Evolutionary conservation across 2,113 vertebrate species (phyloP).

Genomic region (Callocephalon fimbriatum): DNA sequence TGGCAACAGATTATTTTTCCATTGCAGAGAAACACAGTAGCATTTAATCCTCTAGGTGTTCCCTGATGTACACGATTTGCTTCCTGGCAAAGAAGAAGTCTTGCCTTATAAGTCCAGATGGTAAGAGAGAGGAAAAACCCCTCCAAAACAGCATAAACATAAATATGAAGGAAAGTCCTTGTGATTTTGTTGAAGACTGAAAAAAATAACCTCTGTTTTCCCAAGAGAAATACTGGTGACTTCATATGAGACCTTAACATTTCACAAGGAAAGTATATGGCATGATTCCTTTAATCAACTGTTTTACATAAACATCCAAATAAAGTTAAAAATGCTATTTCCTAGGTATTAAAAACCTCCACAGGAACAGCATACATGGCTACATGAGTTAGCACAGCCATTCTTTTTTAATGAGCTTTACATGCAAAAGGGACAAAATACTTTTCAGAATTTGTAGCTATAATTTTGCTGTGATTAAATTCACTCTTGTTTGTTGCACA

Average conservation of each 20-base stretch:
- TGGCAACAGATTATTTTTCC: not conserved
- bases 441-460: not conserved
- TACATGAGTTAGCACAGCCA: not conserved
- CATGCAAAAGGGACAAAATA: not conserved
- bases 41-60: not conserved
- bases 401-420: not conserved
- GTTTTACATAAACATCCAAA: not conserved
- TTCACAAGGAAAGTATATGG: not conserved
- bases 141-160: not conserved
- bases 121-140: not conserved
- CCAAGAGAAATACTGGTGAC: not conserved
- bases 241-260: not conserved
- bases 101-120: not conserved
- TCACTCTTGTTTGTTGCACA: not conserved
- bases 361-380: not conserved
- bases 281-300: not conserved
- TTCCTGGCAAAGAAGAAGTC: not conserved
- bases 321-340: not conserved
- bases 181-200: not conserved
- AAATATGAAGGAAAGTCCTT: not conserved
- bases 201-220: not conserved
- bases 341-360: not conserved
- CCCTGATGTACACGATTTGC: not conserved
- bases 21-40: not conserved
- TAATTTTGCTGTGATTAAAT: not conserved